Evolutionary conservation across 2,113 vertebrate species (phyloP), one percentile per base, ranked within the genome.

Genomic region (Onychostoma macrolepis): DNA sequence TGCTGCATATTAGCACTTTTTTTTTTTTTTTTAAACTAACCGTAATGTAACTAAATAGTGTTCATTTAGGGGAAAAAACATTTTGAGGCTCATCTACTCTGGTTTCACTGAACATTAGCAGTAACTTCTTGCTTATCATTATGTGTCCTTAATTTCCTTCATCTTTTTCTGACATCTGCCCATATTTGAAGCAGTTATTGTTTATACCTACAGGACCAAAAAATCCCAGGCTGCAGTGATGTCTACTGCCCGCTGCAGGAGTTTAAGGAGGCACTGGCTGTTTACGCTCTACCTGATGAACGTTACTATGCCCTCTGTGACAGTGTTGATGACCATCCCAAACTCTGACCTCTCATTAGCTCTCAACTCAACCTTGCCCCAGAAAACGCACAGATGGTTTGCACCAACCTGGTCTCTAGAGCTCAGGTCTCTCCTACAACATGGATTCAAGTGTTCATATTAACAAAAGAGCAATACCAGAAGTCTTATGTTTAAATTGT

Each of bases 181-280:
- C 19, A 72, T 24, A 33, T 48, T 28, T 53, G 2, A 13, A 80
- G 38, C 21, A 69, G 15, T 80, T 63, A 33, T 72, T 72, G 30
- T 84, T 67, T 80, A 38, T 93, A 82, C 90, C 4, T 85, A 4
- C 88, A 99, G 97, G 98, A 97, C 83, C 95, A 96, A 88, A 94
- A 96, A 75, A 93, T 97, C 0, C 94, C 92, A 80, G 97, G 97
- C 65, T 99, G 98, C 74, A 95, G 94, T 80, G 92, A 93, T 48
- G 92, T 93, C 80, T 95, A 97, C 91, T 99, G 98, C 90, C 96
- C 97, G 0, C 95, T 99, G 33, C 84, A 95, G 80, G 94, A 97
- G 87, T 99, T 99, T 92, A 93, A 97, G 86, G 80, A 93, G 61
- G 90, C 91, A 56, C 28, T 99, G 81, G 95, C 96, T 0, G 69